These are phyloP conservation scores for Puffinus mauretanicus DNA, from an alignment of 2,113 vertebrate genomes.

Conservation along the genomic window DNA sequence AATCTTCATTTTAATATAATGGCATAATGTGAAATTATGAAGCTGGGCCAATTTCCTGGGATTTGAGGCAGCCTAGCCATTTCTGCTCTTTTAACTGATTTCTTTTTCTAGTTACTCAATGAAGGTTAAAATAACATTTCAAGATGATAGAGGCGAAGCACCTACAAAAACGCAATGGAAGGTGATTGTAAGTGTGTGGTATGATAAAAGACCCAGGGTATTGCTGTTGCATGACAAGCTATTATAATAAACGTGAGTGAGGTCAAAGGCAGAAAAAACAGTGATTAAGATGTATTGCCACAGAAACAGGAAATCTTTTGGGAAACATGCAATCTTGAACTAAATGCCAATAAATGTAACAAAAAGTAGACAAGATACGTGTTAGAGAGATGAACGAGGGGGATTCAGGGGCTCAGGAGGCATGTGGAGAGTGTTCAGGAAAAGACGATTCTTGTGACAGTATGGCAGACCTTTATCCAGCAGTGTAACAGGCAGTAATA, in stretches of 20 bases:
- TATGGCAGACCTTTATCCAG: not conserved
- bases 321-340: not conserved
- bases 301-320: slow-evolving; percentile 12
- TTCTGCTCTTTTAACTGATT: not conserved
- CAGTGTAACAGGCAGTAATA: not conserved
- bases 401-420: not conserved
- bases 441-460: not conserved
- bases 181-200: not conserved
- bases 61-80: not conserved
- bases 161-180: not conserved
- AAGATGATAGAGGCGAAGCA: not conserved
- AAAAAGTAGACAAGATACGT: not conserved
- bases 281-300: slow-evolving; percentile 3
- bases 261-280: not conserved
- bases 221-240: not conserved
- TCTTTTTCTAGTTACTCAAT: not conserved
- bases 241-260: not conserved
- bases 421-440: not conserved
- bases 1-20: not conserved
- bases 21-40: not conserved
- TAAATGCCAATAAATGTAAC: slow-evolving; percentile 23
- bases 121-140: not conserved
- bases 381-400: not conserved
- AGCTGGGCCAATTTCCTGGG: not conserved
- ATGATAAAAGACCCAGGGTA: not conserved